These are phyloP conservation scores for Falcaria lacertinaria DNA, from an alignment of 2,888 invertebrate species.

Conservation along the genomic window DNA sequence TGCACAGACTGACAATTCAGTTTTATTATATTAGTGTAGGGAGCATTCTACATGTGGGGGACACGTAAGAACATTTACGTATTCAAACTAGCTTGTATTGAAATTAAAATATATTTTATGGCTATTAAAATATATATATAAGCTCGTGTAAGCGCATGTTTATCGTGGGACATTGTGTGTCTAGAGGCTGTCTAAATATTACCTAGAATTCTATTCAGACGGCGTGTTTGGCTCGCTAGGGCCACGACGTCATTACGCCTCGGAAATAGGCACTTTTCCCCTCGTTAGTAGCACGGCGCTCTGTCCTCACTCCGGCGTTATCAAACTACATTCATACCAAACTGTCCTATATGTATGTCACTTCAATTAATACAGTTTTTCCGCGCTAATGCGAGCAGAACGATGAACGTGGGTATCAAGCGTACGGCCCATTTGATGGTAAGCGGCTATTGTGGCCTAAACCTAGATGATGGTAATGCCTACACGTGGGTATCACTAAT, in stretches of 20 bases:
- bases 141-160: background rate
- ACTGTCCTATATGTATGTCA: slow-evolving; percentile 29
- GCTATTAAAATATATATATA: no score
- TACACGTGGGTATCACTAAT: no score
- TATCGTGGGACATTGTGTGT: background rate
- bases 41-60: background rate
- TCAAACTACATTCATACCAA: slow-evolving; percentile 35
- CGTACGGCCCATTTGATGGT: no score
- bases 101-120: background rate
- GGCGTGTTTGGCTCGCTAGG: slow-evolving; percentile 33
- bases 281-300: slow-evolving; percentile 70
- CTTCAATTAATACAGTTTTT: slow-evolving; percentile 34
- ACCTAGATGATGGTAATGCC: no score
- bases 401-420: no score
- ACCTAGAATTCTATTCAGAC: slow-evolving; percentile 34
- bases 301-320: slow-evolving; percentile 38
- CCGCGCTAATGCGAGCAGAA: slow-evolving; percentile 9
- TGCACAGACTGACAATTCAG: background rate
- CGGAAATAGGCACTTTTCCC: slow-evolving; percentile 79
- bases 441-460: no score
- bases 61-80: background rate
- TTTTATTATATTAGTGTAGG: background rate
- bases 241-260: slow-evolving; percentile 70
- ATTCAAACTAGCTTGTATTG: background rate
- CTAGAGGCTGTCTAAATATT: slow-evolving; percentile 28